A percentile compares a stretch with the other conserved stretches of the same genome.
Evolutionary conservation across 2,113 vertebrate species (phyloP).

Genomic region (Rissa tridactyla): DNA sequence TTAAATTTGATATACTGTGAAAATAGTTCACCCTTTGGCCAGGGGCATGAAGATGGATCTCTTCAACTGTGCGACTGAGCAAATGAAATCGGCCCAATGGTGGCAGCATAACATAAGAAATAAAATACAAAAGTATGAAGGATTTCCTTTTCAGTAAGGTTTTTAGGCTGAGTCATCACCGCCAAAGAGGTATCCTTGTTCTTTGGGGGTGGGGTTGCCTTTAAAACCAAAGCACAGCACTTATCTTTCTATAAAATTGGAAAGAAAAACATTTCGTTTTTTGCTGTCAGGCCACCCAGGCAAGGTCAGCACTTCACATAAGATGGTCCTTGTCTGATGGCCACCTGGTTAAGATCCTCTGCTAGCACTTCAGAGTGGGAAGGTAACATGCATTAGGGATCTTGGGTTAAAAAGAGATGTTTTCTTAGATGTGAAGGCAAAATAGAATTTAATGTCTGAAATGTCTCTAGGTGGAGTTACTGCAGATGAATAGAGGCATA

Average conservation of each 20-base stretch:
- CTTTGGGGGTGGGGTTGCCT: not conserved
- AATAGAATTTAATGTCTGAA: not conserved
- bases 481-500: not conserved
- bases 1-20: not conserved
- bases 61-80: not conserved
- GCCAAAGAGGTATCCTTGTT: not conserved
- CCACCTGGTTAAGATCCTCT: not conserved
- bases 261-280: not conserved
- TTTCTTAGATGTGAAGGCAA: not conserved
- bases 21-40: not conserved
- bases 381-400: not conserved
- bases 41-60: not conserved
- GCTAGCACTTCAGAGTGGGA: not conserved
- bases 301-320: not conserved
- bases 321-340: not conserved
- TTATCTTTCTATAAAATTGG: not conserved
- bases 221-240: not conserved
- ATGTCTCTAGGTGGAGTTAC: not conserved
- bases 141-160: not conserved
- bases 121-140: not conserved
- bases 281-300: not conserved
- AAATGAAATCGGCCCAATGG: conserved; percentile 48
- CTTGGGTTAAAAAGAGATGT: not conserved
- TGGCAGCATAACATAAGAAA: conserved; percentile 74
- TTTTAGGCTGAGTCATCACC: conserved; percentile 34